Evolutionary conservation across 2,888 invertebrate species (phyloP).

Genomic region (Lissonota sp.): DNA sequence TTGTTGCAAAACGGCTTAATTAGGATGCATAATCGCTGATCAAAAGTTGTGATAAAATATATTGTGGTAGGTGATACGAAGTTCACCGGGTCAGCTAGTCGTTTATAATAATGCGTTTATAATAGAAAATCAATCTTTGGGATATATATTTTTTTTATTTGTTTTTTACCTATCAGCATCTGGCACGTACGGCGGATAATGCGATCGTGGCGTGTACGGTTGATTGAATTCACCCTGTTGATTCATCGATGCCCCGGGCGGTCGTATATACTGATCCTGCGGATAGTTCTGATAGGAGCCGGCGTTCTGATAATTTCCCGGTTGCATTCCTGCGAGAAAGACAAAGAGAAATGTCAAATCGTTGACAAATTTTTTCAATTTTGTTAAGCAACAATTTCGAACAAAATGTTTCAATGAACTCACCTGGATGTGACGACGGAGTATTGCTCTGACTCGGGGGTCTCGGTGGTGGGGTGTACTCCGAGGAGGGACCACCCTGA

Average conservation of each 20-base stretch:
- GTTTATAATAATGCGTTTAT: too few species aligned
- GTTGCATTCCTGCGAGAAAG: conserved; percentile 82
- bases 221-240: conserved; percentile 84
- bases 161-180: conserved; percentile 80
- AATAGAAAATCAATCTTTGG: conserved; percentile 1
- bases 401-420: too few species aligned
- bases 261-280: conserved; percentile 84
- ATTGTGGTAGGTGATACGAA: too few species aligned
- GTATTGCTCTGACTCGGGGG: conserved; percentile 89
- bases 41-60: too few species aligned
- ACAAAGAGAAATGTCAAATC: neutral
- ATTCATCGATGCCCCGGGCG: conserved; percentile 79
- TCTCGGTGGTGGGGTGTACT: conserved; percentile 89
- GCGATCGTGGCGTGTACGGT: conserved; percentile 83
- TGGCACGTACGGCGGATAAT: conserved; percentile 84
- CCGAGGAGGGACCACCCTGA: conserved; percentile 86
- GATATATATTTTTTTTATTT: neutral
- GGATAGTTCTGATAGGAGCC: conserved; percentile 84
- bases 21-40: too few species aligned
- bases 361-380: too few species aligned
- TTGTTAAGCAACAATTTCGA: too few species aligned
- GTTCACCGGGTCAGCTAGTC: too few species aligned
- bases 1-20: too few species aligned
- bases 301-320: conserved; percentile 82
- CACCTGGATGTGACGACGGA: conserved; percentile 88